A percentile compares a stretch with the other conserved stretches of the same genome.
Evolutionary conservation across 2,888 invertebrate species (phyloP).

Genomic region (Yponomeuta malinellus): DNA sequence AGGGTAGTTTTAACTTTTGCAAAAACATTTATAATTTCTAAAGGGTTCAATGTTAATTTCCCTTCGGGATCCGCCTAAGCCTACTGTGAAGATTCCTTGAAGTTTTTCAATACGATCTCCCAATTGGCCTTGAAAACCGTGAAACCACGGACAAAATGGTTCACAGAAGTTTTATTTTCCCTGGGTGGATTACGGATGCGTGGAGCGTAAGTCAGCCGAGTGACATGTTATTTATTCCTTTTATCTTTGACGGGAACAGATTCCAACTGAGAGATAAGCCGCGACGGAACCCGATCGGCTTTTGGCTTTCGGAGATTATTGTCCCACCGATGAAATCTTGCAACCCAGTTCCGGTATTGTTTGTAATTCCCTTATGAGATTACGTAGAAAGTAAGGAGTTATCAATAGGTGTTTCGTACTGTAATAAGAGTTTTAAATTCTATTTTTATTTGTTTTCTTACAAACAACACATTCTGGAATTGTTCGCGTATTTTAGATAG

Average conservation of each 20-base stretch:
- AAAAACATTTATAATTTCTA: neutral
- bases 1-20: neutral
- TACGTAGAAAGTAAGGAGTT: neutral
- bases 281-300: slow-evolving; percentile 10
- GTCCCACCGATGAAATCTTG: neutral
- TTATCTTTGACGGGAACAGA: slow-evolving; percentile 55
- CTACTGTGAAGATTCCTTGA: neutral
- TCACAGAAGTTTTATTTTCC: slow-evolving; percentile 21
- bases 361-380: neutral
- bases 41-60: neutral
- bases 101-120: neutral
- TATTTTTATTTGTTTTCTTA: too few species aligned
- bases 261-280: slow-evolving; percentile 55
- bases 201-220: slow-evolving; percentile 55
- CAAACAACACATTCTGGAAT: too few species aligned
- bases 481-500: too few species aligned
- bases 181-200: slow-evolving; percentile 34
- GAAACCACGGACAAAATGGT: neutral
- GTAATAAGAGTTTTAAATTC: too few species aligned
- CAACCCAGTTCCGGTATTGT: neutral
- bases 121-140: neutral
- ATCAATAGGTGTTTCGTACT: too few species aligned
- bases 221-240: slow-evolving; percentile 68
- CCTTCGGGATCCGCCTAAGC: neutral
- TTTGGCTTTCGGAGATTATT: neutral